These are phyloP conservation scores for Orthosia gothica DNA, from an alignment of 2,888 invertebrate genomes.

Conservation along the genomic window DNA sequence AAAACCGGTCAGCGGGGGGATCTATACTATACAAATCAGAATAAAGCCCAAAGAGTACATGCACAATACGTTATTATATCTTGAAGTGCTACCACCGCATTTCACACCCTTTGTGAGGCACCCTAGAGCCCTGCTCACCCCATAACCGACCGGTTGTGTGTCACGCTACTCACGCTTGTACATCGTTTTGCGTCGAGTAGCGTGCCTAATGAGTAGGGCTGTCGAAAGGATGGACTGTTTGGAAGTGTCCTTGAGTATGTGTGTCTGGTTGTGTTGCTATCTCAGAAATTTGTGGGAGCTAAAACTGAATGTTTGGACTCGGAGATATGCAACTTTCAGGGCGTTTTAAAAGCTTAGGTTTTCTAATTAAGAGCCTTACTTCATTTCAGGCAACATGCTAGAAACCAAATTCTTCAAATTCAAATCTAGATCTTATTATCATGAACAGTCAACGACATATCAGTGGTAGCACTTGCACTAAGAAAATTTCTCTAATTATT, in stretches of 20 bases:
- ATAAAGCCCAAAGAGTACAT: constrained; percentile 22
- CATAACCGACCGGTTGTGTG: constrained; percentile 51
- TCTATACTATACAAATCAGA: constrained; percentile 1
- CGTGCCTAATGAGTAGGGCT: constrained; percentile 64
- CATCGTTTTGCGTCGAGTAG: constrained; percentile 61
- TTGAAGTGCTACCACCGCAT: constrained; percentile 60
- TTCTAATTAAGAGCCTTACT: not conserved
- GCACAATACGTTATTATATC: constrained; percentile 60
- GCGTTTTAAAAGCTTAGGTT: not conserved
- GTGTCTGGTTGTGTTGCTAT: not conserved
- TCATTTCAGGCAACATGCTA: not conserved
- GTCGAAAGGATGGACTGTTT: constrained; percentile 12
- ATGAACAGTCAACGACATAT: no score
- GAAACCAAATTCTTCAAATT: no score
- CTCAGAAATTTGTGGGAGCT: not conserved
- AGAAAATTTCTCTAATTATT: no score
- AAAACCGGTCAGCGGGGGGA: constrained; percentile 15
- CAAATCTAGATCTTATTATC: no score
- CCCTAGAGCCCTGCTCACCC: constrained; percentile 62
- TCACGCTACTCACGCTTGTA: constrained; percentile 66
- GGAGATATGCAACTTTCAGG: not conserved
- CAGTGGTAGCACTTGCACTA: no score
- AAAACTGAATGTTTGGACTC: not conserved
- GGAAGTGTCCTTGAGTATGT: not conserved
- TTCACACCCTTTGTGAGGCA: constrained; percentile 60